phyloP scores from a whole-genome alignment of 2,888 invertebrate genomes.

The Cataglyphis albicans region DNA sequence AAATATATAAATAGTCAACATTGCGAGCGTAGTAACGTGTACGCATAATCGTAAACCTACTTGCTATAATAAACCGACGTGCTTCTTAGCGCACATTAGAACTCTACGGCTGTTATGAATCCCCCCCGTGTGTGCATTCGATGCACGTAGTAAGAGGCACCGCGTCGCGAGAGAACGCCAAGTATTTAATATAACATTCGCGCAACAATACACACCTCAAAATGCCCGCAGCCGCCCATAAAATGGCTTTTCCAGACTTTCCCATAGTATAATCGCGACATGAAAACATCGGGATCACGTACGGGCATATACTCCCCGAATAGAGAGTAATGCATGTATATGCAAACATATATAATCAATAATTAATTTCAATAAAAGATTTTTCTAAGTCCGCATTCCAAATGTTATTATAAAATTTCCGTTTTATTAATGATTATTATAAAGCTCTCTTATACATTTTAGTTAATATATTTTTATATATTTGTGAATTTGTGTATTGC shows the following conservation, averaged over 20 bases:
- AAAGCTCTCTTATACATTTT: not conserved
- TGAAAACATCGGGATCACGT: slow-evolving; percentile 29
- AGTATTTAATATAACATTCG: slow-evolving; percentile 56
- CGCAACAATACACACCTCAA: slow-evolving; percentile 54
- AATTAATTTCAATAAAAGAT: not conserved
- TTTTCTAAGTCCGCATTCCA: not conserved
- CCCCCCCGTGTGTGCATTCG: slow-evolving; percentile 23
- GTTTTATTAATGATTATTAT: not conserved
- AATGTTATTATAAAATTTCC: not conserved
- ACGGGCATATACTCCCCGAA: not conserved
- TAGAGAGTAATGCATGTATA: not conserved
- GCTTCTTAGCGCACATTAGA: slow-evolving; percentile 30
- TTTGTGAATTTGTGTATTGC: not conserved
- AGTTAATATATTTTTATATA: too few relatives aligned
- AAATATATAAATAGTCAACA: slow-evolving; percentile 40
- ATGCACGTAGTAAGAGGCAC: slow-evolving; percentile 43
- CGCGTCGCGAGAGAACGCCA: slow-evolving; percentile 30
- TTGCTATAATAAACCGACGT: slow-evolving; percentile 30
- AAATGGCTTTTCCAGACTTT: slow-evolving; percentile 44
- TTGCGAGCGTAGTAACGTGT: not conserved
- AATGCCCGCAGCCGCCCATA: slow-evolving; percentile 38
- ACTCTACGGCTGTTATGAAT: slow-evolving; percentile 31
- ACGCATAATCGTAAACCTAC: slow-evolving; percentile 36
- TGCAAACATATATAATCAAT: not conserved
- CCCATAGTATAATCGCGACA: slow-evolving; percentile 34